Evolutionary conservation across 2,113 vertebrate species (phyloP), one percentile per base, ranked within the genome.

Genomic region (Tyrannus savana): DNA sequence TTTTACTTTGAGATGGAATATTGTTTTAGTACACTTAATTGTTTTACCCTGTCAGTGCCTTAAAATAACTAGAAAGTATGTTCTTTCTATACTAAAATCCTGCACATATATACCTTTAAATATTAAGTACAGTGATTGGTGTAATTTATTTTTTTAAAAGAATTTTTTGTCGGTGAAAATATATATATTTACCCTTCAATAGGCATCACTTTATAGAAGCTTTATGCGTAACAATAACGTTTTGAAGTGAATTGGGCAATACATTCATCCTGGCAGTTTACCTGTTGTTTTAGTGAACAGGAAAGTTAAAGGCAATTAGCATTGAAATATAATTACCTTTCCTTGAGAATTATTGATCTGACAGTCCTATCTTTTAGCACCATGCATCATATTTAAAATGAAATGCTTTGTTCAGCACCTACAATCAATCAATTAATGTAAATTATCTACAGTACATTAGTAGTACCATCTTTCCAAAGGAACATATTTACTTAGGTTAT

Each of bases 291-390:
- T 42, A 12, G 41, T 92, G 19, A 96, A 85, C 59, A 59, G 84
- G 62, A 87, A 84, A 79, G 73, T 91, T 93, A 90, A 75, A 95
- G 55, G 66, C 44, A 96, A 96, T 96, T 97, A 97, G 25, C 66
- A 86, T 4, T 63, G 53, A 81, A 95, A 94, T 52, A 87, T 94
- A 96, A 96, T 96, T 96, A 87, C 22, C 46, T 95, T 56, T 77
- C 7, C 39, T 74, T 91, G 47, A 96, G 53, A 96, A 88, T 93
- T 96, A 96, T 85, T 97, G 91, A 93, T 97, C 87, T 97, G 67
- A 84, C 50, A 94, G 63, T 28, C 84, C n/a, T 71, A 55, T 87
- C 84, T 92, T 95, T 96, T 94, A 87, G 60, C 69, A 86, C 44
- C 73, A 79, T 89, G 16, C 17, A 95, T 64, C 56, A 86, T 92